Conservation (phyloP, 2,888 invertebrate species). For the Synergus japonicus region DNA sequence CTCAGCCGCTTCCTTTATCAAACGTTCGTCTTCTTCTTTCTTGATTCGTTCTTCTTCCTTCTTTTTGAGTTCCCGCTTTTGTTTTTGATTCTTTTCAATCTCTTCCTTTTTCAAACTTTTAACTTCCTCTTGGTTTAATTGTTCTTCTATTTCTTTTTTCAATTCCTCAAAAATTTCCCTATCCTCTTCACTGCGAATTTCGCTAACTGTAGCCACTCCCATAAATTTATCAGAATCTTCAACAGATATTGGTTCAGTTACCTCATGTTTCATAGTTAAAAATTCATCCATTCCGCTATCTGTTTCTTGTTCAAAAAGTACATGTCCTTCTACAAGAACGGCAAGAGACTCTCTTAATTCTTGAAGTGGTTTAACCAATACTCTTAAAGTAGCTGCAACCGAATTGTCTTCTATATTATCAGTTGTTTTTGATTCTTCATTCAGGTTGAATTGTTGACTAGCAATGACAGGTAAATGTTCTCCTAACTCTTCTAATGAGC, state of each 20-base stretch:
- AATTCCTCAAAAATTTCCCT: constrained; percentile 5
- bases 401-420: constrained; percentile 38
- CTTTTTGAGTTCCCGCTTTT: constrained; percentile 31
- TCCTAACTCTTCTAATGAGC: constrained; percentile 55
- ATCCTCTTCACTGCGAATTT: neutral
- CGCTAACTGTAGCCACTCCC: neutral
- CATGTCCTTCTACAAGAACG: constrained; percentile 55
- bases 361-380: constrained; percentile 54
- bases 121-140: constrained; percentile 47
- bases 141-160: constrained; percentile 47
- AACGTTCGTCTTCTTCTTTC: constrained; percentile 64
- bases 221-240: constrained; percentile 24
- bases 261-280: constrained; percentile 43
- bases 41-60: constrained; percentile 49
- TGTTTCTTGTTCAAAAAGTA: constrained; percentile 49
- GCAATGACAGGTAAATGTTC: constrained; percentile 55
- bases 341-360: constrained; percentile 59
- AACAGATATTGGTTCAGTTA: constrained; percentile 44
- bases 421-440: constrained; percentile 47
- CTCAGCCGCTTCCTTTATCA: constrained; percentile 49
- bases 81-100: neutral
- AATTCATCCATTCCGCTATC: constrained; percentile 48
- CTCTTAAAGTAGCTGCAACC: constrained; percentile 45
- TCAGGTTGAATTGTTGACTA: constrained; percentile 42
- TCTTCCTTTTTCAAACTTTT: constrained; percentile 30